Percentiles rank a stretch among this genome's conserved stretches.
These are phyloP conservation scores for Lepidochrysops patricia DNA, from an alignment of 2,888 invertebrate genomes.

Conservation along the genomic window DNA sequence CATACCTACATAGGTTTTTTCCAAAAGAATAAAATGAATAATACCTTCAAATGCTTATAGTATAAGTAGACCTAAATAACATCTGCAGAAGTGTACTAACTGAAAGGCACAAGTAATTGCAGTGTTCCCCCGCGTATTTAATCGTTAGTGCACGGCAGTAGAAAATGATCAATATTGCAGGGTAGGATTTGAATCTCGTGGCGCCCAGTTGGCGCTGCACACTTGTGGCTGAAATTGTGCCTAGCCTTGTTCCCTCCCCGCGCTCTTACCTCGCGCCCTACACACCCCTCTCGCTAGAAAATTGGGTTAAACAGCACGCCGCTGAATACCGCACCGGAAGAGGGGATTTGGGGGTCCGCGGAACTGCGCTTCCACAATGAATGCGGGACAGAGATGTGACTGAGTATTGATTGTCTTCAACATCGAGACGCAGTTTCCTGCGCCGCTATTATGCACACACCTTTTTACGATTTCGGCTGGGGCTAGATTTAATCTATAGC, in stretches of 20 bases:
- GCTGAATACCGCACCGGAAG: constrained; percentile 62
- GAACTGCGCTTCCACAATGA: constrained; percentile 65
- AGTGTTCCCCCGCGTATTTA: constrained; percentile 5
- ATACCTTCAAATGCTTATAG: too few species aligned
- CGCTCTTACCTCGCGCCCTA: constrained; percentile 47
- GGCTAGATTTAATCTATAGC: background rate
- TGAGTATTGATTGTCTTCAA: constrained; percentile 67
- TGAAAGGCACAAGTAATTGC: background rate
- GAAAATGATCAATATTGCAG: constrained; percentile 64
- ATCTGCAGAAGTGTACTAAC: too few species aligned
- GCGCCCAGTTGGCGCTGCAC: constrained; percentile 56
- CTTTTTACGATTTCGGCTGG: constrained; percentile 12
- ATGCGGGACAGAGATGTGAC: constrained; percentile 68
- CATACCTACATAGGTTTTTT: too few species aligned
- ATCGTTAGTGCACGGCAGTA: constrained; percentile 30
- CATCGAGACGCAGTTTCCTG: constrained; percentile 47
- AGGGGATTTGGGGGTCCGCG: constrained; percentile 64
- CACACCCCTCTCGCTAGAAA: constrained; percentile 63
- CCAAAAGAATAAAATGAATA: too few species aligned
- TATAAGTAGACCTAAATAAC: too few species aligned
- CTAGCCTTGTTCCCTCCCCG: constrained; percentile 29
- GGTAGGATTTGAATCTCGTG: constrained; percentile 51
- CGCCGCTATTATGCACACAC: constrained; percentile 32
- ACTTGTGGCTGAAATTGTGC: constrained; percentile 61
- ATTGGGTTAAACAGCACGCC: constrained; percentile 72